Evolutionary conservation across 2,797 vertebrate species (phyloP), one percentile per base, ranked within the genome.

Genomic region (Coranthus polyacanthus): DNA sequence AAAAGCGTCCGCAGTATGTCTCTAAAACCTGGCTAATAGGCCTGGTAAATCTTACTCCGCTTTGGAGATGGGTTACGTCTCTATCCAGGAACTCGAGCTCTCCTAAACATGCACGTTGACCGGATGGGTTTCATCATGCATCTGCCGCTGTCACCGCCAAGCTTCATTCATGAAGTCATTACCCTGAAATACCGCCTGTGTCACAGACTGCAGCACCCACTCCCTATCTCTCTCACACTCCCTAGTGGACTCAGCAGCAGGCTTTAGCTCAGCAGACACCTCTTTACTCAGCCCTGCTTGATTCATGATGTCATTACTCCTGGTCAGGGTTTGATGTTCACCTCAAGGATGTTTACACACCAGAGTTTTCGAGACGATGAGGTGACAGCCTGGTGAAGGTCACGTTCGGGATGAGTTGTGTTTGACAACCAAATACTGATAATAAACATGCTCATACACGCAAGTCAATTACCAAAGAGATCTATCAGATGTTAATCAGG

Each of bases 161-260:
- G 59, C 80, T 66, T 79, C 53, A 44, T 66, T 68, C 57, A 76
- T 91, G 88, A 93, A 78, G 87, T 93, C 89, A 92, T 88, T 75
- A 17, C 77, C 67, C 74, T 42, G 6, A 81, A 88, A 91, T 89
- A 81, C 61, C 38, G 17, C 54, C 72, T 42, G 50, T 49, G 68
- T 84, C 79, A 81, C 67, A 62, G 51, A 54, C 68, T 26, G 62
- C 29, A 59, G 78, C 63, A 50, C 72, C 78, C 72, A 67, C 68
- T 65, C 71, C 68, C 73, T 68, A 29, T 54, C 64, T 18, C 53
- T 41, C 72, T 10, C 71, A 63, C 59, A n/a, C 68, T 57, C 50
- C 55, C 2, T 38, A 26, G 49, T 2, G 12, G 39, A 42, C 51
- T 55, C 21, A 20, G 34, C 56, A 16, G 24, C 70, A 54, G 20